Conservation (phyloP, 2,113 vertebrate species). For the Cisticola juncidis region DNA sequence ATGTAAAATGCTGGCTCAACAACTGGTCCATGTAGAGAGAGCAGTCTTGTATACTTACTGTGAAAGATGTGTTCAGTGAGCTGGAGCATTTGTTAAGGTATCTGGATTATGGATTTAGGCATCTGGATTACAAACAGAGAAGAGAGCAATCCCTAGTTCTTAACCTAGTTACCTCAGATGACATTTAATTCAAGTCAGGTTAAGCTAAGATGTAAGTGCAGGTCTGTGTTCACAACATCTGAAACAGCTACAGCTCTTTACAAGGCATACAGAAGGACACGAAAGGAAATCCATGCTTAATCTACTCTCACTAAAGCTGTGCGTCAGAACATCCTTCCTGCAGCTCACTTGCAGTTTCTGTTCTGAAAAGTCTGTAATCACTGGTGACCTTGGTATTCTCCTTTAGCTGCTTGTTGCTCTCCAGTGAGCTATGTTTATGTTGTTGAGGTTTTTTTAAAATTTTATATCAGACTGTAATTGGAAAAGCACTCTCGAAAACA, state of each 20-base stretch:
- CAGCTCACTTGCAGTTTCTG: not conserved
- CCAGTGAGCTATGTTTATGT: not conserved
- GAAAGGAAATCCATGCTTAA: not conserved
- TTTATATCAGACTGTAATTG: not conserved
- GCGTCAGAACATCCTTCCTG: not conserved
- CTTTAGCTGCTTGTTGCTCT: not conserved
- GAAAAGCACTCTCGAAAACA: not conserved
- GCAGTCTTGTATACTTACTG: not conserved
- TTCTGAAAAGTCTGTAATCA: not conserved
- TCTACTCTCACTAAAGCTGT: not conserved
- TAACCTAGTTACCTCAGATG: not conserved
- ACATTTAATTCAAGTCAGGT: not conserved
- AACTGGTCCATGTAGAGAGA: not conserved
- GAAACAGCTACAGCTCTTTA: not conserved
- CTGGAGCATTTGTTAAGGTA: not conserved
- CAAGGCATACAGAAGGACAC: not conserved
- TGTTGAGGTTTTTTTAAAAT: fast-evolving
- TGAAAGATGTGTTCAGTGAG: not conserved
- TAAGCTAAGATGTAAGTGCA: not conserved
- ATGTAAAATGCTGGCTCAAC: not conserved
- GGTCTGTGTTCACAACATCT: not conserved
- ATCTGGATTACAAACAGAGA: not conserved
- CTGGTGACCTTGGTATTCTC: not conserved
- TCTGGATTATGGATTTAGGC: constrained; percentile 15
- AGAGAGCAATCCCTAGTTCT: not conserved